phyloP scores from a whole-genome alignment of 1,140 invertebrate genomes.

The Glomeris maerens region DNA sequence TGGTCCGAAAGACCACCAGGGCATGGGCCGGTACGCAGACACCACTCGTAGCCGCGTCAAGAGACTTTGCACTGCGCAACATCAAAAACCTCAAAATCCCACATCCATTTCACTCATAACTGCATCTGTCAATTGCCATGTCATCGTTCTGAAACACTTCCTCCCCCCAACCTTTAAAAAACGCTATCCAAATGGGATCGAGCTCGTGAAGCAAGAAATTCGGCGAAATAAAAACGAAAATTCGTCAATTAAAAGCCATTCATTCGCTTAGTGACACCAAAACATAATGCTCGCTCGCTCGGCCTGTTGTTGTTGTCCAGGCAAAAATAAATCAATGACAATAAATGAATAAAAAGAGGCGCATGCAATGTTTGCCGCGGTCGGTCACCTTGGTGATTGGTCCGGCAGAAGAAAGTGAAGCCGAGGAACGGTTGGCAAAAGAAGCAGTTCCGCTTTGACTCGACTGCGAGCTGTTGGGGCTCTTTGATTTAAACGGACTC shows the following conservation, averaged over 20 bases:
- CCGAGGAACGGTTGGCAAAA: constrained; percentile 32
- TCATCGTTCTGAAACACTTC: not conserved
- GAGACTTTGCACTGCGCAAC: no score
- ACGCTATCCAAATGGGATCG: not conserved
- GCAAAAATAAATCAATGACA: not conserved
- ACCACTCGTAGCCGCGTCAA: no score
- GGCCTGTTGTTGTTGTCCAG: no score
- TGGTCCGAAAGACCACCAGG: no score
- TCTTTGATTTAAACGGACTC: constrained; percentile 80
- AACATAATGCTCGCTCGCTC: not conserved
- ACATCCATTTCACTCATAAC: not conserved
- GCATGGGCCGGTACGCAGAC: no score
- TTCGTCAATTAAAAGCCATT: not conserved
- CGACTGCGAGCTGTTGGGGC: constrained; percentile 33
- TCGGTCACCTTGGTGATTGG: constrained; percentile 78
- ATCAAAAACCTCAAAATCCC: no score
- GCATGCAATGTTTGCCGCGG: not conserved
- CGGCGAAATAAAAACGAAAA: not conserved
- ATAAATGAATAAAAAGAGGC: not conserved
- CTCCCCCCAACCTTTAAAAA: not conserved
- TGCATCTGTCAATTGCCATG: not conserved
- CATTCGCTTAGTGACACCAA: not conserved
- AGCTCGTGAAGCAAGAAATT: not conserved
- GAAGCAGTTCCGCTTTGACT: constrained; percentile 45
- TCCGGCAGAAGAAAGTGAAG: constrained; percentile 45